Base-by-base conservation (phyloP, 2,888 invertebrate genomes). In the Eutolmus rufibarbis region DNA sequence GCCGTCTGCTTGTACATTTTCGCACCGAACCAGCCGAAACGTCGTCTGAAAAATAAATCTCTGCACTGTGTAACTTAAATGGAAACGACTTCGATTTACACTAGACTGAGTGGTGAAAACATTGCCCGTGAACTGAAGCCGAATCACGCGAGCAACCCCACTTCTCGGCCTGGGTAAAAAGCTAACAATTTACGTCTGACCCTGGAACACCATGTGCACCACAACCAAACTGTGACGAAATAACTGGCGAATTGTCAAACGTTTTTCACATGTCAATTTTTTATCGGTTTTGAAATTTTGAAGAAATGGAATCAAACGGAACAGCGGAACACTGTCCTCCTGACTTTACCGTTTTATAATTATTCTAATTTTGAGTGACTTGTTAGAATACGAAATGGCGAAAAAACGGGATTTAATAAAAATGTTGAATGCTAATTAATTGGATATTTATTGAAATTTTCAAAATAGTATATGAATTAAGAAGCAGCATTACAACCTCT, bases 1-100 rank as follows among this genome's bases (percentile, higher is more conserved):
- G 91, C 91, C 57, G 90, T 91, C 89, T 91, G 91, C 89, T 91
- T 91, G 88, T 91, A 93, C 93, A 94, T 94, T 90, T 90, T 92
- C 34, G 57, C n/a, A 40, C 46, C 19, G 34, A 78, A 23, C 5
- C n/a, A 14, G 9, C 28, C 16, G 40, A 78, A 85, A 51, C 87
- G 74, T 82, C 88, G 86, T 23, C 81, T 74, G 74, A 43, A 84
- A 66, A 16, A 57, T 2, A 84, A 37, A 31, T 12, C 23, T 31
- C 34, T 66, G 28, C 43, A 85, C 74, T 16, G 4, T 14, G 66
- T 84, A 23, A 37, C 37, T 14, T 34, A 19, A 84, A 81, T 81
- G 23, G 14, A 79, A 79, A 46, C 31, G n/a, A 9, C 16, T 9
- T 56, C 40, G 37, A 16, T 56, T 81, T 81, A 81, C 81, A 81